Percentiles rank a stretch among this genome's conserved stretches.
Conservation (phyloP, 1,140 invertebrate genomes). For the Papilio polyxenes region DNA sequence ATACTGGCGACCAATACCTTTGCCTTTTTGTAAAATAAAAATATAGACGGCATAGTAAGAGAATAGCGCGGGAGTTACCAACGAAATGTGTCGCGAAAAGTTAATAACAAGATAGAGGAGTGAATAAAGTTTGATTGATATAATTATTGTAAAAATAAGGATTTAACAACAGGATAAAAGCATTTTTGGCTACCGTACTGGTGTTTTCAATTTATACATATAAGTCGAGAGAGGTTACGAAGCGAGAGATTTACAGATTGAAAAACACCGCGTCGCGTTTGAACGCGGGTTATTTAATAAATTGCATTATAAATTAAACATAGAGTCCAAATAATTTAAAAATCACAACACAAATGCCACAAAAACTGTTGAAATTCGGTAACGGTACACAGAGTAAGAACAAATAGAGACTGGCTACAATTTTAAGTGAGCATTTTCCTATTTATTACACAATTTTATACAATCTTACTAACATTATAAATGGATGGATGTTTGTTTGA, state of each 20-base stretch:
- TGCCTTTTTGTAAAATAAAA: too few species aligned
- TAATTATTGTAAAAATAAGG: too few species aligned
- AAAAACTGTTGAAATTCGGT: slow-evolving; percentile 54
- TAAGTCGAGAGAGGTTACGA: not conserved
- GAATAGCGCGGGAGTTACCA: too few species aligned
- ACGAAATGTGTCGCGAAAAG: too few species aligned
- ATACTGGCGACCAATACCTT: too few species aligned
- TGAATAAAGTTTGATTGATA: too few species aligned
- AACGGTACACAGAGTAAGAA: slow-evolving; percentile 45
- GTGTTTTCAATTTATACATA: slow-evolving; percentile 22
- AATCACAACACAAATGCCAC: slow-evolving; percentile 51
- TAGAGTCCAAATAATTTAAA: slow-evolving; percentile 61
- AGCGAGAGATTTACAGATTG: slow-evolving; percentile 22
- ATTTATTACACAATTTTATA: not conserved
- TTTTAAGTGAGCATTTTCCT: not conserved
- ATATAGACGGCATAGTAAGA: too few species aligned
- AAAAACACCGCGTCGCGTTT: slow-evolving; percentile 34
- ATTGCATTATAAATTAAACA: slow-evolving; percentile 71
- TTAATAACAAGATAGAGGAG: too few species aligned
- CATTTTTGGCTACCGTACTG: too few species aligned
- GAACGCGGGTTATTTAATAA: slow-evolving; percentile 59
- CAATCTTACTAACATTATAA: too few species aligned
- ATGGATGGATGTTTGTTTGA: too few species aligned
- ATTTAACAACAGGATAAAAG: too few species aligned
- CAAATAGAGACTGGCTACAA: slow-evolving; percentile 39